These are phyloP conservation scores for Nemurella pictetii DNA, from an alignment of 2,888 invertebrate species.

Conservation along the genomic window DNA sequence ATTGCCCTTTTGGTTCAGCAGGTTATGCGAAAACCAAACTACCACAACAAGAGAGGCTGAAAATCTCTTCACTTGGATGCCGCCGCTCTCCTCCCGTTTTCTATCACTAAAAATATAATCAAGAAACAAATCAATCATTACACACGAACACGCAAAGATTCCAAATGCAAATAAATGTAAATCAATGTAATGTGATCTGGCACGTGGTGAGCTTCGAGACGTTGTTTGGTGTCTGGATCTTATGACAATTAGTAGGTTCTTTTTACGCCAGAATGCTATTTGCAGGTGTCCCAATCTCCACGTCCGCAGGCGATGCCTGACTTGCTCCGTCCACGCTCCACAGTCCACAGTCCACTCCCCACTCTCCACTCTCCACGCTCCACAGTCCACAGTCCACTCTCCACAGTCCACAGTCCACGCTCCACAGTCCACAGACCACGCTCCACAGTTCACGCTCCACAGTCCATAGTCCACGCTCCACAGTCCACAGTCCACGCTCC, in stretches of 20 bases:
- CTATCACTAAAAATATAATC: not conserved
- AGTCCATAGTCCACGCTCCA: not conserved
- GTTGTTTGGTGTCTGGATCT: not conserved
- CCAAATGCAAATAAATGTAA: not conserved
- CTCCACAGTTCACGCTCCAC: not conserved
- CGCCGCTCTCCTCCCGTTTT: not conserved
- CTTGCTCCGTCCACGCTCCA: not conserved
- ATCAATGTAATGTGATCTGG: not conserved
- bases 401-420: too few relatives aligned
- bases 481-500: not conserved
- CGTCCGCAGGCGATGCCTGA: too few relatives aligned
- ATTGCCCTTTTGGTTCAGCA: not conserved
- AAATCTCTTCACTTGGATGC: not conserved
- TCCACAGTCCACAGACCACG: not conserved
- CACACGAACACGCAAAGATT: not conserved
- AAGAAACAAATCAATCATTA: not conserved
- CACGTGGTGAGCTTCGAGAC: not conserved
- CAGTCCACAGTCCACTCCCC: not conserved
- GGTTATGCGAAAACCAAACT: not conserved
- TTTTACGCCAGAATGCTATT: not conserved
- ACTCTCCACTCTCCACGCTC: too few relatives aligned
- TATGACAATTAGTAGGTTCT: not conserved
- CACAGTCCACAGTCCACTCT: too few relatives aligned
- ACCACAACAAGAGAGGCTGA: not conserved
- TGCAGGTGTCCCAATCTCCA: not conserved